A percentile compares a stretch with the other conserved stretches of the same genome.
phyloP scores from a whole-genome alignment of 2,797 vertebrate genomes.

The Paramormyrops hopkinsi region DNA sequence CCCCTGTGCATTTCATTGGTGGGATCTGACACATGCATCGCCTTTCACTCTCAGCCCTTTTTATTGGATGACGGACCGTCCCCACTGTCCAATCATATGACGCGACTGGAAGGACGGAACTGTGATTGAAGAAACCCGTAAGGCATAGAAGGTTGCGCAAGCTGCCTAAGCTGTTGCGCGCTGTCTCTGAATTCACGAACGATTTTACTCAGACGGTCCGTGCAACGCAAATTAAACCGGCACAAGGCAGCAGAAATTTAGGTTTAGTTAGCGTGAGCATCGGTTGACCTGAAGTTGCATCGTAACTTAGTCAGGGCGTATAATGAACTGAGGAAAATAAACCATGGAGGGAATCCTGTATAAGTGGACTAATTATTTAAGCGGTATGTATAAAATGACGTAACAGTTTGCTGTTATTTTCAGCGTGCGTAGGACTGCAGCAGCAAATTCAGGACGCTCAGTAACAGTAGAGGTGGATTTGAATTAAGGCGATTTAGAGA shows the following conservation, averaged over 20 bases:
- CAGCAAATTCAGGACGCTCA: not conserved
- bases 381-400: conserved; percentile 63
- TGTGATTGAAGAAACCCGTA: not conserved
- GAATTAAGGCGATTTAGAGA: conserved; percentile 11
- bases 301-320: conserved; percentile 18
- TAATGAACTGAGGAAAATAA: conserved; percentile 43
- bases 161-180: not conserved
- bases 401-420: not conserved
- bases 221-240: not conserved
- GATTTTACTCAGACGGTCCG: not conserved
- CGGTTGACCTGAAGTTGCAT: not conserved
- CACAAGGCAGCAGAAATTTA: not conserved
- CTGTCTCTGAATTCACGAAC: not conserved
- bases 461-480: not conserved
- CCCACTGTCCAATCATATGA: not conserved
- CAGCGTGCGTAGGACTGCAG: not conserved
- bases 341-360: conserved; percentile 90
- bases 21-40: not conserved
- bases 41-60: not conserved
- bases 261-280: not conserved
- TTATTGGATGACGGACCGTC: not conserved
- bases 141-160: not conserved
- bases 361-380: conserved; percentile 99
- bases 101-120: not conserved
- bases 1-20: not conserved